Evolutionary conservation across 2,797 vertebrate genomes (phyloP), one percentile per base, ranked within the genome.

Genomic region (Myiothlypis chrysogaster): DNA sequence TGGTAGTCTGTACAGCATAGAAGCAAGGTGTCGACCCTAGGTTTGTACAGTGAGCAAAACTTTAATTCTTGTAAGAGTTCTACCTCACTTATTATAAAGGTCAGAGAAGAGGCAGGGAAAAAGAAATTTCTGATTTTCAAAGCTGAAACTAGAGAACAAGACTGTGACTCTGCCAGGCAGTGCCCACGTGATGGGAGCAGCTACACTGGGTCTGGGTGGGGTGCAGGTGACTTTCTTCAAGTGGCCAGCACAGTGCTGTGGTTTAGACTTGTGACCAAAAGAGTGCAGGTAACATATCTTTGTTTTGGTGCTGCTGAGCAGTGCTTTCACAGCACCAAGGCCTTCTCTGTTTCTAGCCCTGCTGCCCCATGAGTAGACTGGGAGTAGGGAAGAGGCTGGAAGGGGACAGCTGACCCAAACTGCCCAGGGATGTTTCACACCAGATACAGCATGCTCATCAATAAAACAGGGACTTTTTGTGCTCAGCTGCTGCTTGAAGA

Each of bases 31-130:
- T 63, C 46, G 73, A 13, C 34, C 27, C 64, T 34, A 70, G 55
- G 50, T 89, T 83, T 89, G 35, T 35, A n/a, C 3, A 52, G 47
- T 14, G 64, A 91, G 65, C 43, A 88, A 93, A 86, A 70, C 14
- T 57, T 66, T 3, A 66, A 68, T 34, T 83, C 21, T 85, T 87
- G 65, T 66, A 76, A 49, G 72, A 52, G 50, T 59, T 75, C 47
- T 70, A 35, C 34, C n/a, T 89, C 41, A 60, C 44, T 88, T 76
- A 14, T 46, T 59, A 8, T 83, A 71, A 85, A 89, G 69, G 56
- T 60, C 81, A 89, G 39, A 85, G 60, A 80, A 71, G 43, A 93
- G 57, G 14, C 39, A 75, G 23, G 16, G 23, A 2, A 47, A 71
- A 49, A 69, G n/a, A 2, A 84, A 84, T 46, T 63, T 68, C 28